phyloP scores from a whole-genome alignment of 2,797 vertebrate genomes.

The Enoplosus armatus region DNA sequence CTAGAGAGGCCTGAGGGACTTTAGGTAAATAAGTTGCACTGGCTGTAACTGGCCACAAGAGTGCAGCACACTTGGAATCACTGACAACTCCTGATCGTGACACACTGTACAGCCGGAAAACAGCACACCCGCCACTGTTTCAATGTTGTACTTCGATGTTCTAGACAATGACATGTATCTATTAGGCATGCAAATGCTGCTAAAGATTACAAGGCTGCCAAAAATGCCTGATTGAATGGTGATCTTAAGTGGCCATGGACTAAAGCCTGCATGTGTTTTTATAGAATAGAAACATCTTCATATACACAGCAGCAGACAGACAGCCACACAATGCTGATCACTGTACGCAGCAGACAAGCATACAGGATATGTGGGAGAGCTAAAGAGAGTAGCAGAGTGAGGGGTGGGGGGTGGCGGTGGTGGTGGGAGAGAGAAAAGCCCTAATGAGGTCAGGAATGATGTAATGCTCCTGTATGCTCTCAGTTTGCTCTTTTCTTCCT shows the following conservation, averaged over 20 bases:
- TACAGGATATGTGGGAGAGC: constrained; percentile 67
- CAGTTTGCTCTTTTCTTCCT: constrained; percentile 77
- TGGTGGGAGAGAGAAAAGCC: constrained; percentile 76
- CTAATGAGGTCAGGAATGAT: constrained; percentile 88
- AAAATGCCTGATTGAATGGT: neutral
- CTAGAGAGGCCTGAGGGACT: constrained; percentile 30
- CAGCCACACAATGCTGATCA: constrained; percentile 16
- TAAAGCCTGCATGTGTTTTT: constrained; percentile 2
- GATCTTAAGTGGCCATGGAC: constrained; percentile 24
- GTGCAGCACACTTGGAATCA: constrained; percentile 71
- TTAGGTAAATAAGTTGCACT: constrained; percentile 78
- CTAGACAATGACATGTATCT: constrained; percentile 26
- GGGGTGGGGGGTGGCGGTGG: constrained; percentile 40
- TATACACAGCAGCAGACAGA: constrained; percentile 5
- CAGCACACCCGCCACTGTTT: constrained; percentile 41
- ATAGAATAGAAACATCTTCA: constrained; percentile 13
- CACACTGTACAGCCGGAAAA: constrained; percentile 57
- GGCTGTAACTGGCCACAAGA: constrained; percentile 68
- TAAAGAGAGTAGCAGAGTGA: constrained; percentile 58
- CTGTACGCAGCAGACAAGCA: constrained; percentile 25
- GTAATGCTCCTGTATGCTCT: constrained; percentile 82
- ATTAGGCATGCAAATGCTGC: constrained; percentile 16
- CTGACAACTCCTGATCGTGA: constrained; percentile 48
- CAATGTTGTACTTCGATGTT: constrained; percentile 33
- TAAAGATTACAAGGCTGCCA: constrained; percentile 12